Conservation (phyloP, 2,797 vertebrate species). For the Linurgus olivaceus region DNA sequence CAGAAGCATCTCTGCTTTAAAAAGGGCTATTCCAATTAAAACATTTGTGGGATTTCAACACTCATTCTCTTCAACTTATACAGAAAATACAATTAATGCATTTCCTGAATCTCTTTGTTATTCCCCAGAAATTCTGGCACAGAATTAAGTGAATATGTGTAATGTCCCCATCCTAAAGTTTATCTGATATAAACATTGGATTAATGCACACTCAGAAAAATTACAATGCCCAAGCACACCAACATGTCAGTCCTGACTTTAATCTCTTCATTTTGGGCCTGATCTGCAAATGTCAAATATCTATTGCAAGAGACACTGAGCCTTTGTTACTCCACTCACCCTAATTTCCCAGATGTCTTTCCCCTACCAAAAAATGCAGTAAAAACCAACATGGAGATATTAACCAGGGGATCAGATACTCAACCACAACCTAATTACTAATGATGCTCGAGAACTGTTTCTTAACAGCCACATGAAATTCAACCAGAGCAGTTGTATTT, state of each 20-base stretch:
- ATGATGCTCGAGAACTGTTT: background rate
- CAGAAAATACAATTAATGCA: background rate
- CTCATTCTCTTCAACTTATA: background rate
- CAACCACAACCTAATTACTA: background rate
- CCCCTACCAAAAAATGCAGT: background rate
- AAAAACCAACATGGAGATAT: background rate
- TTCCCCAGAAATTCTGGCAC: background rate
- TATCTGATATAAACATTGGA: background rate
- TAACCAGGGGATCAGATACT: background rate
- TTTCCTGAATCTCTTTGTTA: background rate
- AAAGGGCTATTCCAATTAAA: background rate
- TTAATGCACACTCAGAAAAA: background rate
- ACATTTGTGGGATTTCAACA: background rate
- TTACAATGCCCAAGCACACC: background rate
- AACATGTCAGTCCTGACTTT: background rate
- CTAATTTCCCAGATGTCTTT: background rate
- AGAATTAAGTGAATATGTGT: background rate
- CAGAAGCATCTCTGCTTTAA: accelerated
- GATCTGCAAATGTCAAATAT: background rate
- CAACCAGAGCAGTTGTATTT: background rate
- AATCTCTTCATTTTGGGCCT: background rate
- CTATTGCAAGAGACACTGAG: background rate
- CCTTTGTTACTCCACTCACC: background rate
- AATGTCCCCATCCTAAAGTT: background rate
- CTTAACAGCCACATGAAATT: background rate